Evolutionary conservation across 2,797 vertebrate genomes (phyloP).

Genomic region (Smutsia temminckii): DNA sequence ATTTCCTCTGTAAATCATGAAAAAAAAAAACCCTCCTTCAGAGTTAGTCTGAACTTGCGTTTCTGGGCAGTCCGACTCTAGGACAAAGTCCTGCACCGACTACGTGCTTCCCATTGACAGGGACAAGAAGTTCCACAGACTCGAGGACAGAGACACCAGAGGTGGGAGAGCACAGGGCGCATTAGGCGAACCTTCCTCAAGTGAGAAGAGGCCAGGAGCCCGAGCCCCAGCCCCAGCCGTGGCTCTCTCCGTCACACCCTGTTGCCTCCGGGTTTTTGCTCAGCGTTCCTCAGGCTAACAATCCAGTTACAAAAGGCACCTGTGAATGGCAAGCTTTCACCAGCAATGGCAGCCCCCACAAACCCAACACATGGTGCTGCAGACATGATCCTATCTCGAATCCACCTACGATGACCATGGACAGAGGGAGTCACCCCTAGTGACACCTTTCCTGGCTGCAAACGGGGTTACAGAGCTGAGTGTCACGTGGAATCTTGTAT

Average conservation of each 20-base stretch:
- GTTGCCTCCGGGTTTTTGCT: neutral
- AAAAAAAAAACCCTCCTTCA: neutral
- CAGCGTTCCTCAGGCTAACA: neutral
- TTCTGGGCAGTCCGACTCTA: neutral
- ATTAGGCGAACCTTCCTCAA: neutral
- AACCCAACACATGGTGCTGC: neutral
- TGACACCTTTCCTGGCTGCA: neutral
- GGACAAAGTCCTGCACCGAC: neutral
- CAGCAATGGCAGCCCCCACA: neutral
- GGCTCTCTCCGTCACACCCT: neutral
- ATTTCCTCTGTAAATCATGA: neutral
- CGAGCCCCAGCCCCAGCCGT: neutral
- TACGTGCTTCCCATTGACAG: accelerated
- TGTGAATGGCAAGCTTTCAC: neutral
- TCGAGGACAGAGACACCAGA: neutral
- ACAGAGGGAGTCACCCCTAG: neutral
- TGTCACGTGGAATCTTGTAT: neutral
- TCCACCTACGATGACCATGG: neutral
- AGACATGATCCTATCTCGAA: neutral
- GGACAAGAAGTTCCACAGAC: neutral
- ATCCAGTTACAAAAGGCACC: neutral
- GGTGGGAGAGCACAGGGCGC: neutral
- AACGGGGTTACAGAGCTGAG: neutral
- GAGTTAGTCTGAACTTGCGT: neutral
- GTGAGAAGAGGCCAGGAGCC: neutral